Evolutionary conservation across 2,113 vertebrate genomes (phyloP).

Genomic region (Smithornis capensis): DNA sequence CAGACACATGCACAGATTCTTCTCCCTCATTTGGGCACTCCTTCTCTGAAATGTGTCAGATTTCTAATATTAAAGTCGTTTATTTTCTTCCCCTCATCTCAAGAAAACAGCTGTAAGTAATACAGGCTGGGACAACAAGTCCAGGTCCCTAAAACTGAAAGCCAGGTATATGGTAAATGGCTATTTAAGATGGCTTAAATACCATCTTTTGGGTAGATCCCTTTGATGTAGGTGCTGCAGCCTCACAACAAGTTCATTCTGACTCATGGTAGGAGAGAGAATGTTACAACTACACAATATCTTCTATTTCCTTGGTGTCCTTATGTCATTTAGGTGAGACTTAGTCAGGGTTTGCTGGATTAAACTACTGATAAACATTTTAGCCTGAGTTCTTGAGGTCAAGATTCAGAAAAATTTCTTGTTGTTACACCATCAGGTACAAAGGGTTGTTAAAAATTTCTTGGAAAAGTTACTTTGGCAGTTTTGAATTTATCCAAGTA

Average conservation of each 20-base stretch:
- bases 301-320: background rate
- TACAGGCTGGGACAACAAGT: background rate
- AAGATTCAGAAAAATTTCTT: background rate
- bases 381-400: background rate
- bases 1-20: background rate
- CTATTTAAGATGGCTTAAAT: background rate
- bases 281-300: rapidly evolving
- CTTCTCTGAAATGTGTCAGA: background rate
- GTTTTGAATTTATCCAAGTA: background rate
- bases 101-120: background rate
- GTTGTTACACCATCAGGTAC: background rate
- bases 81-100: background rate
- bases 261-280: background rate
- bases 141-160: background rate
- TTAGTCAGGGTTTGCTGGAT: background rate
- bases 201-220: background rate
- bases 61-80: background rate
- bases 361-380: background rate
- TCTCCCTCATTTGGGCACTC: rapidly evolving
- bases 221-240: background rate
- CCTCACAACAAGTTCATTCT: background rate
- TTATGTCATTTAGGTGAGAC: background rate
- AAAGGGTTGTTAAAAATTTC: background rate
- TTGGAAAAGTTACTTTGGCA: background rate
- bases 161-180: too few species aligned